phyloP scores from a whole-genome alignment of 2,888 invertebrate species.

The Drosophila melanosoma region DNA sequence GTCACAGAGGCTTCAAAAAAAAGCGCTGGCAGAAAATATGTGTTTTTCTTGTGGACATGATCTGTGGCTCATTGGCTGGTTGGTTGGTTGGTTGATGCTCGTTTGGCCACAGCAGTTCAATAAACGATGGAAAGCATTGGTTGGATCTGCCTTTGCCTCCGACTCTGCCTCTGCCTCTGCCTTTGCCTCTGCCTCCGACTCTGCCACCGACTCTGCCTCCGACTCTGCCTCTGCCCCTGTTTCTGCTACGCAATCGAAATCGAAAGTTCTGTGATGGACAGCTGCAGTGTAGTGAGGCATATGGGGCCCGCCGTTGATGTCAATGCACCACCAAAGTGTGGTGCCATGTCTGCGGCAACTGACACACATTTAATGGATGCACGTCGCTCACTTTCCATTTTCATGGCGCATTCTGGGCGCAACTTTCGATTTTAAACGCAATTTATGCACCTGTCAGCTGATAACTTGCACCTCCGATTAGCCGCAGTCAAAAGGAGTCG shows the following conservation, averaged over 20 bases:
- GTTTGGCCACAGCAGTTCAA: slow-evolving; percentile 55
- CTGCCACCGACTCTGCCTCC: slow-evolving; percentile 11
- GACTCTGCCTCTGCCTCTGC: slow-evolving; percentile 24
- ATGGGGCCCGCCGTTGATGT: slow-evolving; percentile 42
- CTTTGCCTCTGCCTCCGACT: slow-evolving; percentile 1
- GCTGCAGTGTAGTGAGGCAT: slow-evolving; percentile 52
- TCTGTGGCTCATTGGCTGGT: slow-evolving; percentile 62
- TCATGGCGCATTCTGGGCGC: slow-evolving; percentile 67
- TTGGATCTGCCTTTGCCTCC: not conserved
- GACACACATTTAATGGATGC: slow-evolving; percentile 79
- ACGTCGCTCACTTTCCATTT: slow-evolving; percentile 71
- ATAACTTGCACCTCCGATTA: slow-evolving; percentile 67
- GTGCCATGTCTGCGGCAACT: slow-evolving; percentile 44
- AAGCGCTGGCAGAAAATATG: slow-evolving; percentile 62
- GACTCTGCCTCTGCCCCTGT: slow-evolving; percentile 14
- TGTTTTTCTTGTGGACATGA: slow-evolving; percentile 65
- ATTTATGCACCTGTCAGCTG: slow-evolving; percentile 80
- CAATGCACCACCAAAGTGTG: slow-evolving; percentile 59
- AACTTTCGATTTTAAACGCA: slow-evolving; percentile 76
- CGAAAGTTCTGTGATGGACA: slow-evolving; percentile 80
- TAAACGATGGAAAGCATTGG: slow-evolving; percentile 71
- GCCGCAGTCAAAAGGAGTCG: slow-evolving; percentile 15
- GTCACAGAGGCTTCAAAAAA: slow-evolving; percentile 68
- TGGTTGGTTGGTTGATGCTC: slow-evolving; percentile 25
- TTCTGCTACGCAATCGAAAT: slow-evolving; percentile 72